These are phyloP conservation scores for Serinus canaria DNA, from an alignment of 2,113 vertebrate species.

Conservation along the genomic window DNA sequence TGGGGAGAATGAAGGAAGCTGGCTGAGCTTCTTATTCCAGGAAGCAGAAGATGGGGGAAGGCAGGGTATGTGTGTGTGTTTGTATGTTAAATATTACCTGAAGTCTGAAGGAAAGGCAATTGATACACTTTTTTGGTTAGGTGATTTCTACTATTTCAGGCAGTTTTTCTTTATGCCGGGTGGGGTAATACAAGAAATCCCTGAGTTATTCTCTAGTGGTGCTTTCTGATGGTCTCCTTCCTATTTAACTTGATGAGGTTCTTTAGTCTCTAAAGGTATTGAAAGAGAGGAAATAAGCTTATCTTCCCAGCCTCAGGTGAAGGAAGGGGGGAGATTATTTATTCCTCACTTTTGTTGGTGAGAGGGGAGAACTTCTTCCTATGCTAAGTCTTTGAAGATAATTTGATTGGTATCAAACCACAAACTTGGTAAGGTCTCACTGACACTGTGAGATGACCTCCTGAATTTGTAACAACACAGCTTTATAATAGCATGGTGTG, in stretches of 20 bases:
- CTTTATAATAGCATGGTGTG: neutral
- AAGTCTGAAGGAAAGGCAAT: neutral
- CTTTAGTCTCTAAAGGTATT: neutral
- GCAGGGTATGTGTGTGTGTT: accelerated
- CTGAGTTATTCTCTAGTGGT: neutral
- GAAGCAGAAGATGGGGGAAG: neutral
- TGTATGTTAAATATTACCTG: neutral
- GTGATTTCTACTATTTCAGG: neutral
- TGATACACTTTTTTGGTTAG: neutral
- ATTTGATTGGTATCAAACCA: neutral
- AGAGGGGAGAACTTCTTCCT: neutral
- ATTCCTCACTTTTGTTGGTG: neutral
- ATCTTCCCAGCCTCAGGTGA: neutral
- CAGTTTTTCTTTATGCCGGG: neutral
- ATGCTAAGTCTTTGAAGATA: neutral
- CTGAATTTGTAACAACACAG: neutral
- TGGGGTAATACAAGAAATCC: neutral
- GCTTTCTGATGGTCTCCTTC: neutral
- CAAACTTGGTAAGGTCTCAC: neutral
- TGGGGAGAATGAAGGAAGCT: neutral
- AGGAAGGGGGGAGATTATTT: neutral
- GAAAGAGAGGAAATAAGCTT: neutral
- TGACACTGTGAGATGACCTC: neutral
- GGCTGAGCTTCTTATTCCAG: neutral
- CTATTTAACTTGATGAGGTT: neutral